Percentiles rank a stretch among this genome's conserved stretches.
Conservation (phyloP, 1,140 invertebrate genomes). For the Macrobrachium nipponense region DNA sequence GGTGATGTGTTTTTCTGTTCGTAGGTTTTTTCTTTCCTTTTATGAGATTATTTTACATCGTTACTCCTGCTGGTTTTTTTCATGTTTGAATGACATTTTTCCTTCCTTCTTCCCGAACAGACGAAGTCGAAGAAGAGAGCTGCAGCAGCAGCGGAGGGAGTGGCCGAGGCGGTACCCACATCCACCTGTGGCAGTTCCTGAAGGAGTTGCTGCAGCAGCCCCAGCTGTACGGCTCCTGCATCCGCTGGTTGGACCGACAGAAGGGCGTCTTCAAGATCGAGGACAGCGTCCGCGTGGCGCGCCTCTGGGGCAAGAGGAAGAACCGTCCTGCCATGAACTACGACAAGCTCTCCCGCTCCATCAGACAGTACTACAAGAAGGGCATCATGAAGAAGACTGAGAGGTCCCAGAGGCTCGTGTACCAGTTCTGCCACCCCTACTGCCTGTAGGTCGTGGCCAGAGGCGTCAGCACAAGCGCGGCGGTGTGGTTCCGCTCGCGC, state of each 20-base stretch:
- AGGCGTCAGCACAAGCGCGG: background rate
- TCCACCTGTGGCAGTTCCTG: constrained; percentile 99
- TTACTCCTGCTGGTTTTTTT: background rate
- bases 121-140: constrained; percentile 73
- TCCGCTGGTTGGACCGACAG: constrained; percentile 94
- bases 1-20: too few relatives aligned
- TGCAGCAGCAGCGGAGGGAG: constrained; percentile 63
- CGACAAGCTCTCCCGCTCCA: constrained; percentile 97
- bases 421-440: constrained; percentile 98
- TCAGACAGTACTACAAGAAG: constrained; percentile 99
- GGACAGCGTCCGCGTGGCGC: constrained; percentile 94
- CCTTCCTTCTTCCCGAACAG: constrained; percentile 68
- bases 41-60: background rate
- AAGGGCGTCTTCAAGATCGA: constrained; percentile 99
- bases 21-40: too few relatives aligned
- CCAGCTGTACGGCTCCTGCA: constrained; percentile 88
- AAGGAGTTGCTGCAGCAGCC: constrained; percentile 93
- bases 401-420: constrained; percentile 96
- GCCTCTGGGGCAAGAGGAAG: constrained; percentile 96
- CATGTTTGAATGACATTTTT: background rate
- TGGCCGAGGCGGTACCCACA: constrained; percentile 81
- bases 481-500: constrained; percentile 7
- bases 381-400: constrained; percentile 99
- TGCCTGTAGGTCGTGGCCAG: constrained; percentile 74
- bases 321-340: constrained; percentile 99